phyloP scores from a whole-genome alignment of 2,888 invertebrate genomes.

The Eupithecia exiguata region DNA sequence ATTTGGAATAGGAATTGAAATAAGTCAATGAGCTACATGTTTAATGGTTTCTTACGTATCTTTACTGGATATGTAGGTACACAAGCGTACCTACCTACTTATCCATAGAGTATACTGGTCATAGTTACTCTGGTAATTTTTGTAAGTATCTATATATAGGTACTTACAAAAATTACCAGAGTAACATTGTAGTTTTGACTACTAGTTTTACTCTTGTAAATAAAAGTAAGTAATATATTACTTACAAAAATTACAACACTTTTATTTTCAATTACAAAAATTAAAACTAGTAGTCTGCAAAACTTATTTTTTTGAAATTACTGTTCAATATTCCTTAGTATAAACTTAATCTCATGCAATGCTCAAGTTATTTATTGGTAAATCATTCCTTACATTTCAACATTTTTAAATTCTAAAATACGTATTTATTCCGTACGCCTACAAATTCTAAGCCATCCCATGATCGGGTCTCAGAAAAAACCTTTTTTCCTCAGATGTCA shows the following conservation, averaged over 20 bases:
- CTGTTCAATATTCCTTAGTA: not conserved
- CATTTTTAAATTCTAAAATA: slow-evolving; percentile 15
- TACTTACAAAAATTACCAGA: too few species aligned
- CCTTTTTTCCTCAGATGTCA: slow-evolving; percentile 67
- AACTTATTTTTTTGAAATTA: not conserved
- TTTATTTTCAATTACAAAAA: too few species aligned
- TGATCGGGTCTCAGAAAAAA: slow-evolving; percentile 27
- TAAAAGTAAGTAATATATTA: too few species aligned
- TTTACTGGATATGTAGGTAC: too few species aligned
- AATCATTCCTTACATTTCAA: slow-evolving; percentile 22
- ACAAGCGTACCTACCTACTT: too few species aligned
- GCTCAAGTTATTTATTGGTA: slow-evolving; percentile 13
- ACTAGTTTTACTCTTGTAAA: too few species aligned
- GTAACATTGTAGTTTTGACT: too few species aligned
- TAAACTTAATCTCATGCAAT: slow-evolving; percentile 10
- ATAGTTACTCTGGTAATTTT: not conserved
- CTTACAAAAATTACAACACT: too few species aligned
- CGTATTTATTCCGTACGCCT: slow-evolving; percentile 24
- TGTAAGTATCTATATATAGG: too few species aligned
- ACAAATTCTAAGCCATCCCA: slow-evolving; percentile 46
- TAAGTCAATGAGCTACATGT: not conserved
- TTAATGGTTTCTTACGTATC: not conserved
- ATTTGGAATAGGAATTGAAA: not conserved
- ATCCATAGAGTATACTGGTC: not conserved
- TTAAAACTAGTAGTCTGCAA: not conserved